Evolutionary conservation across 2,113 vertebrate species (phyloP), one percentile per base, ranked within the genome.

Genomic region (Ammodytes marinus): DNA sequence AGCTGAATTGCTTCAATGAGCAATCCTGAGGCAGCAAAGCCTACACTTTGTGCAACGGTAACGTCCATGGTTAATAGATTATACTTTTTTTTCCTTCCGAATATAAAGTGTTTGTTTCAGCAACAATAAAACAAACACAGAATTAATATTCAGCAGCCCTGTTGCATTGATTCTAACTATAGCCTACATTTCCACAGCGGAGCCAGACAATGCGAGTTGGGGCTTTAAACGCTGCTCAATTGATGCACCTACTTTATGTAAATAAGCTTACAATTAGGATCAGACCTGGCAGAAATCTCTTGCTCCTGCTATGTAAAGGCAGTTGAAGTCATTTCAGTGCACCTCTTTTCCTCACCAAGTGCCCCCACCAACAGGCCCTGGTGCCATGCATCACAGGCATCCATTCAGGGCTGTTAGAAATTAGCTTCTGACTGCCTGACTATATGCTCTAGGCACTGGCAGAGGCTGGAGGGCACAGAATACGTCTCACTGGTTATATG

Each of bases 41-140:
- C 59, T 57, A 69, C 78, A 87, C 73, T 91, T 75, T 86, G 77
- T 84, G 82, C 58, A 57, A 82, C 65, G 59, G 74, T 71, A 86
- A 83, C 57, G 69, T 78, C 83, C 72, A 84, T 82, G 77, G 81
- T 92, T 91, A 91, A 91, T 88, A 89, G 81, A 89, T 92, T 76
- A 86, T 84, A 83, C 79, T 78, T 84, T 81, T 78, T 78, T 84
- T 81, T 78, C 68, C 73, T 58, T 77, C 54, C 74, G 85, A 89
- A 89, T 88, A 87, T 77, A 86, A 93, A 89, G 86, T 90, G 83
- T 93, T 91, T 93, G 83, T 90, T 90, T 90, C 91, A 92, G 84
- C 83, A 88, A 88, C 84, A 89, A 82, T 88, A 86, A 86, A 90
- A 84, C 88, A 90, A 90, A 91, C 80, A 83, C 42, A 42, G 59